Conservation (phyloP, 2,113 vertebrate genomes). For the Baryphthengus martii region DNA sequence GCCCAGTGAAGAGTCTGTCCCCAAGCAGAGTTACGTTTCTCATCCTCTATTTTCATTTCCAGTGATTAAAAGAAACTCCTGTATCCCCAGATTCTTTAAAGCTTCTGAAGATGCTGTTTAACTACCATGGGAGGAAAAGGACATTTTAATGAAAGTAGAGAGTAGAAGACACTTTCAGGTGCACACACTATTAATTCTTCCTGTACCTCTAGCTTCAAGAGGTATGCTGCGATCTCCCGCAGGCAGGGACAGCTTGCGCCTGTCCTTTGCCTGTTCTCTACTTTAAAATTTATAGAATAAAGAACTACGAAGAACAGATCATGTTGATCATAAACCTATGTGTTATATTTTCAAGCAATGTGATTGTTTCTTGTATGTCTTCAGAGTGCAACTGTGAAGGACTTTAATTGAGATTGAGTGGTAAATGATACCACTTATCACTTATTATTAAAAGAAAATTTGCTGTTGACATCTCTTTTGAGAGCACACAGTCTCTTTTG, state of each 20-base stretch:
- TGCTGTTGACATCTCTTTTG: not conserved
- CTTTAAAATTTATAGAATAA: not conserved
- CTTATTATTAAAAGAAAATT: not conserved
- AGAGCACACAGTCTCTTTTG: not conserved
- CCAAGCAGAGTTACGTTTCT: not conserved
- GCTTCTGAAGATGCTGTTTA: not conserved
- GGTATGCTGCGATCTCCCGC: fast-evolving
- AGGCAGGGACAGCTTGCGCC: fast-evolving
- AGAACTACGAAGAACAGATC: not conserved
- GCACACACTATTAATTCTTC: not conserved
- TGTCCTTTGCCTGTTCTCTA: not conserved
- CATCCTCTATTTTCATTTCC: fast-evolving
- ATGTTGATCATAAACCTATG: not conserved
- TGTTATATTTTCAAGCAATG: not conserved
- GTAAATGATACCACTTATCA: not conserved
- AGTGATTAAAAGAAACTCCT: not conserved
- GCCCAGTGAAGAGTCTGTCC: not conserved
- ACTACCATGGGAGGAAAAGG: not conserved
- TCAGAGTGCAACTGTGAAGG: not conserved
- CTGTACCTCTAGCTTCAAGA: not conserved
- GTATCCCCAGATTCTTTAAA: not conserved
- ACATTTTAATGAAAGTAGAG: not conserved
- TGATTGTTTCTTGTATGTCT: not conserved
- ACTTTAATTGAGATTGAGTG: not conserved
- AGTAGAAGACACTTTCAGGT: not conserved